Evolutionary conservation across 2,888 invertebrate genomes (phyloP).

Genomic region (Heliothis peltigera): DNA sequence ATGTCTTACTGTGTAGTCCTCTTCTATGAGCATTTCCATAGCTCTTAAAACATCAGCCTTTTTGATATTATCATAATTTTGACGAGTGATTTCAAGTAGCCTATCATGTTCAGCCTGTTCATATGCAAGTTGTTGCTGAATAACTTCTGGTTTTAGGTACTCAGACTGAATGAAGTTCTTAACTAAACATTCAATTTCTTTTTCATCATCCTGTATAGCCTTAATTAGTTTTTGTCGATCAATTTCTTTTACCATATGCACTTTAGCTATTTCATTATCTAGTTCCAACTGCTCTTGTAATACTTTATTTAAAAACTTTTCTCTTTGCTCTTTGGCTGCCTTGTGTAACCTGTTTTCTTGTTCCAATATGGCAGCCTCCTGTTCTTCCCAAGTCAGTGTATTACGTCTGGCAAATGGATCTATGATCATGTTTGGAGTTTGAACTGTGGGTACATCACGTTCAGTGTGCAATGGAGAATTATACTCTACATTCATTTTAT

Average conservation of each 20-base stretch:
- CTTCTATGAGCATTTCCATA: conserved; percentile 92
- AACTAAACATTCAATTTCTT: conserved; percentile 91
- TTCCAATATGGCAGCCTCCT: conserved; percentile 91
- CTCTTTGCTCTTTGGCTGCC: conserved; percentile 90
- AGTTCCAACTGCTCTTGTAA: conserved; percentile 91
- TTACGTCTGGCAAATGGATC: conserved; percentile 78
- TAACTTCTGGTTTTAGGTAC: conserved; percentile 89
- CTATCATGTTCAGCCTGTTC: conserved; percentile 92
- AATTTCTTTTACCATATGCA: conserved; percentile 92
- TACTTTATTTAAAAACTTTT: conserved; percentile 89
- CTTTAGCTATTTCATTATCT: conserved; percentile 92
- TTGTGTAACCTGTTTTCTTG: conserved; percentile 92
- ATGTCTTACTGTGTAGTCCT: conserved; percentile 91
- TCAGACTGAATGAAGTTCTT: conserved; percentile 91
- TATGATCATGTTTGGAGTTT: conserved; percentile 74
- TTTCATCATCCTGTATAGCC: conserved; percentile 91
- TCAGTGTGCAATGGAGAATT: conserved; percentile 77
- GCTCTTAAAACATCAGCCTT: conserved; percentile 92
- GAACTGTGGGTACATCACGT: conserved; percentile 71
- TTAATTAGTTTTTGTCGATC: conserved; percentile 91
- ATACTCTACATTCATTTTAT: conserved; percentile 86
- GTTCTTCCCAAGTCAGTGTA: conserved; percentile 89
- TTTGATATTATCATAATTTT: conserved; percentile 90
- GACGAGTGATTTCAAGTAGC: conserved; percentile 90
- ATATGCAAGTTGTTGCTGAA: conserved; percentile 91